Base-by-base conservation (phyloP, 2,888 invertebrate genomes). In the Alcis repandata region DNA sequence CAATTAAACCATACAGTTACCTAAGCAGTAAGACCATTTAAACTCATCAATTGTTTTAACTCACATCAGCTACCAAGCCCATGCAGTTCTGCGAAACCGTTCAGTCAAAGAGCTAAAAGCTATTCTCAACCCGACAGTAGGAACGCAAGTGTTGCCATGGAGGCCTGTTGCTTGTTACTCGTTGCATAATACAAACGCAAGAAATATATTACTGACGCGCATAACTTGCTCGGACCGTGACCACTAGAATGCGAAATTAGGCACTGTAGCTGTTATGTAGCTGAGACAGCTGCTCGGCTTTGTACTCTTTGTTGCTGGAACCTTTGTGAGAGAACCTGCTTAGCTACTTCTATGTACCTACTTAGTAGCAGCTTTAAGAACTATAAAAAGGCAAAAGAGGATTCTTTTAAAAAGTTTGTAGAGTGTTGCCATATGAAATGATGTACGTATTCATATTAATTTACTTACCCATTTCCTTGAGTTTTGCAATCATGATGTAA, bases 171-270 rank as follows among this genome's bases (percentile, higher is more conserved):
- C 36, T 36, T 13, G 13, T 38, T 53, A 46, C 49, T 54, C 22
- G 41, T 64, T 64, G 64, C 64, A 64, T 64, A 64, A 64, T 49
- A 48, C 27, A 54, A 54, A 57, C 48, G 41, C 49, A 64, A 64
- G 64, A 64, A 59, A 59, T 54, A 36, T 49, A 59, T 45, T 43
- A 33, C 43, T 41, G 32, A 53, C 59, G 33, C 41, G 45, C 56
- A 54, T 65, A 65, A 57, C 59, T 60, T 60, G 51, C 56, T 20
- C 52, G 40, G 45, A 40, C 60, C 60, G 51, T 65, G 65, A 60
- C 65, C 52, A 60, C 40, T 22, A 56, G 60, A 56, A 65, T 65
- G 57, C 57, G 15, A 60, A 60, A 60, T 65, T 36, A 61, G 32
- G 20, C 48, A 32, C 15, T 48, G 9, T 22, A n/a, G 15, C 15